Evolutionary conservation across 2,113 vertebrate species (phyloP), one percentile per base, ranked within the genome.

Genomic region (Anser brachyrhynchus): DNA sequence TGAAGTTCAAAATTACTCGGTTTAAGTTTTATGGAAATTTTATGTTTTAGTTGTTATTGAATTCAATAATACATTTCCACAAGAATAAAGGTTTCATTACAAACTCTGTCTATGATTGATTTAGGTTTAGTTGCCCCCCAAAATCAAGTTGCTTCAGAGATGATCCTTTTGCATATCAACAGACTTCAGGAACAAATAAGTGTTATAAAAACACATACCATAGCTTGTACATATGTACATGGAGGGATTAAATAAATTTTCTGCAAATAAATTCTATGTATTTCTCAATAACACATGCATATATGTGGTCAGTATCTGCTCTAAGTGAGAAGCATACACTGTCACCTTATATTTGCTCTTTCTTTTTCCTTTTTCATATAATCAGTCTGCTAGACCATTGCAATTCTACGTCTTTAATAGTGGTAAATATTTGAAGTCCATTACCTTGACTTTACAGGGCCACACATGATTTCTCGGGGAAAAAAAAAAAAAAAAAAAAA

Each of bases 131-230:
- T 55, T 94, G 90, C 66, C 12, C 12, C 73, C 5, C 7, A 20
- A 74, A 84, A 54, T 1, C 4, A 17, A 0, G 5, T 82, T 66
- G 3, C 8, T 69, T 79, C 61, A 52, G 25, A 39, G 25, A 39
- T 29, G 4, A 52, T 9, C n/a, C 26, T 69, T 52, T 70, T 64
- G 3, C 3, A 18, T 62, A n/a, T 2, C 7, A 55, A 15, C 2
- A 67, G 13, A 55, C 0, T 33, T 15, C 22, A 51, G 10, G 31
- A 75, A 4, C 1, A 79, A 75, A n/a, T 2, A 64, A 37, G 6
- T 10, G 4, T 3, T 85, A 2, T 13, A 35, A 43, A 21, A 21
- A n/a, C 18, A 4, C 1, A 15, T 14, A 65, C 3, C 8, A 22
- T 10, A 79, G 4, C 6, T 19, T 52, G 2, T 4, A n/a, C 9